A percentile compares a stretch with the other conserved stretches of the same genome.
phyloP scores from a whole-genome alignment of 2,888 invertebrate genomes.

The Pheosia tremula region DNA sequence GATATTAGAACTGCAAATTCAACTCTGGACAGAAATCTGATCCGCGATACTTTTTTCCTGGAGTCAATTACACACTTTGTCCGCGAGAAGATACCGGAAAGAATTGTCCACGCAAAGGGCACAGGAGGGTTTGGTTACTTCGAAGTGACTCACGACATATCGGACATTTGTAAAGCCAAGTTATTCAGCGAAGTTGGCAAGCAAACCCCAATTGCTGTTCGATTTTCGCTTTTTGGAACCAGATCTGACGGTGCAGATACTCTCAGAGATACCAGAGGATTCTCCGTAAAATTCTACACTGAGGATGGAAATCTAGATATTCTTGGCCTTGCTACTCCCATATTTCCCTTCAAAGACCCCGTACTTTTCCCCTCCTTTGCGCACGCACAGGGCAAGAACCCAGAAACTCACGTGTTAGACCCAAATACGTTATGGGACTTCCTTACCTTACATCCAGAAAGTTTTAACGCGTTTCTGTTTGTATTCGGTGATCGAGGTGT shows the following conservation, averaged over 20 bases:
- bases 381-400: slow-evolving; percentile 96
- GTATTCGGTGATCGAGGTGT: slow-evolving; percentile 94
- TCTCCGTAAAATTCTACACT: slow-evolving; percentile 95
- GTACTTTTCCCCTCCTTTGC: slow-evolving; percentile 94
- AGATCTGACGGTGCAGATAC: slow-evolving; percentile 94
- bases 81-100: slow-evolving; percentile 94
- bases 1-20: slow-evolving; percentile 86
- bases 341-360: slow-evolving; percentile 94
- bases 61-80: slow-evolving; percentile 91
- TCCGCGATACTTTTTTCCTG: slow-evolving; percentile 90
- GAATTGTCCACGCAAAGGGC: slow-evolving; percentile 96
- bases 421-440: slow-evolving; percentile 97
- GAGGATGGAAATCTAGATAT: slow-evolving; percentile 95
- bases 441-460: slow-evolving; percentile 91
- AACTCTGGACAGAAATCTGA: slow-evolving; percentile 88
- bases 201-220: slow-evolving; percentile 88
- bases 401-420: slow-evolving; percentile 92
- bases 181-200: slow-evolving; percentile 89
- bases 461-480: slow-evolving; percentile 91
- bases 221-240: slow-evolving; percentile 92
- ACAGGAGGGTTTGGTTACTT: slow-evolving; percentile 93
- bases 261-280: slow-evolving; percentile 93
- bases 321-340: slow-evolving; percentile 94
- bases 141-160: slow-evolving; percentile 92
- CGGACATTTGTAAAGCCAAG: slow-evolving; percentile 88